Evolutionary conservation across 2,888 invertebrate species (phyloP), one percentile per base, ranked within the genome.

Genomic region (Linnaemya vulpina): DNA sequence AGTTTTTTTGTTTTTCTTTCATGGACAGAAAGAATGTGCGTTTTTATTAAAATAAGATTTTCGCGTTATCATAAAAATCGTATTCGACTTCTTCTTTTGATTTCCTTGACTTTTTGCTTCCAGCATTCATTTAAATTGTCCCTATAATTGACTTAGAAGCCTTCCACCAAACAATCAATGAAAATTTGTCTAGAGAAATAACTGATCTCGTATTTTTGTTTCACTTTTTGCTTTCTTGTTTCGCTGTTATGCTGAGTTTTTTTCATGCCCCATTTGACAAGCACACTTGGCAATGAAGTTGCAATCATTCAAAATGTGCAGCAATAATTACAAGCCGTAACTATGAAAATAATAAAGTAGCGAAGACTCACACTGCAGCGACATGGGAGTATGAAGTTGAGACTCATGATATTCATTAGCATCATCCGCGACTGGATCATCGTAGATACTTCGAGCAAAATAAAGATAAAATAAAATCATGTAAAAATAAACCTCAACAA

Each of bases 231-330:
- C 3, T 30, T 30, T 30, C 30, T 30, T 30, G 49, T 30, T 51
- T 13, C 35, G n/a, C 13, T 62, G 15, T 35, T 51, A 15, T 30
- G 20, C 10, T 40, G 38, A 7, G 46, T 38, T 67, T 70, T 25
- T 87, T 88, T 88, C 87, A 88, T 90, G 89, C 90, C 89, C 89
- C 89, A 90, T 88, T 88, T 89, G 88, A 90, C 89, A 89, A 89
- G 88, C 89, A 89, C 89, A 77, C 73, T 82, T 83, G 77, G 70
- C 83, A 87, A 85, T 86, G 86, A 87, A 87, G 87, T 86, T 87
- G 86, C 85, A 90, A 89, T 89, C 89, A 89, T n/a, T 89, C 89
- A 89, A 89, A 89, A 88, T 46, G 51, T 71, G 65, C 89, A 88
- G 88, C 88, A 87, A 87, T 89, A 89, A 90, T 90, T 91, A 89